Evolutionary conservation across 2,888 invertebrate species (phyloP).

Genomic region (Patella pellucida): DNA sequence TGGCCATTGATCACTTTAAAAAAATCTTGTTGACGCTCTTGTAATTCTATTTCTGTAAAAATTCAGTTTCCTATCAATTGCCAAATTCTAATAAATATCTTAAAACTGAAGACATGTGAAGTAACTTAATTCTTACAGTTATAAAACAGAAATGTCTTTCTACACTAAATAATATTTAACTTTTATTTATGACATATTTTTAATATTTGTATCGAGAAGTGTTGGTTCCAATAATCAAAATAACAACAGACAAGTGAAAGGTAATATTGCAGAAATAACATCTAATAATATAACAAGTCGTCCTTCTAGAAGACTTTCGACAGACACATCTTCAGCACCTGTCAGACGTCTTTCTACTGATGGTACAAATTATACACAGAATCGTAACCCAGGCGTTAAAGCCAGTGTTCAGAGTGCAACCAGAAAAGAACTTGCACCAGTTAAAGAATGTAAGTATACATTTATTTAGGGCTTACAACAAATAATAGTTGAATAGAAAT

Average conservation of each 20-base stretch:
- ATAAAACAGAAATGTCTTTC: too few species aligned
- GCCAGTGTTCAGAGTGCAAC: slow-evolving; percentile 24
- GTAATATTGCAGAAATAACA: background rate
- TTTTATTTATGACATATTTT: background rate
- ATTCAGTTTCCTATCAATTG: too few species aligned
- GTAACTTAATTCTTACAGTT: too few species aligned
- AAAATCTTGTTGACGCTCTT: too few species aligned
- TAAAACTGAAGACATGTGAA: too few species aligned
- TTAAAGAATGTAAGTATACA: slow-evolving; percentile 54
- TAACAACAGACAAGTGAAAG: slow-evolving; percentile 22
- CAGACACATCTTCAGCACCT: slow-evolving; percentile 11
- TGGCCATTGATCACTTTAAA: too few species aligned
- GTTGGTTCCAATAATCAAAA: slow-evolving; percentile 18
- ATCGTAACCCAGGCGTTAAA: slow-evolving; percentile 6
- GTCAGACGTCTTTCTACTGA: slow-evolving; percentile 8
- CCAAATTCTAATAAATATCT: too few species aligned
- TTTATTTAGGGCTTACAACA: too few species aligned
- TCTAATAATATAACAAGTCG: slow-evolving; percentile 3
- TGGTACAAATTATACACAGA: slow-evolving; percentile 20
- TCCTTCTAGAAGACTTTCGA: background rate
- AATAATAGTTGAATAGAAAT: too few species aligned
- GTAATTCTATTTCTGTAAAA: too few species aligned
- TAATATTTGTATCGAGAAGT: slow-evolving; percentile 17
- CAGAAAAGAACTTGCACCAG: slow-evolving; percentile 57
- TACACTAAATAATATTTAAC: background rate